phyloP scores from a whole-genome alignment of 2,888 invertebrate species.

The Cryptocephalus primarius region DNA sequence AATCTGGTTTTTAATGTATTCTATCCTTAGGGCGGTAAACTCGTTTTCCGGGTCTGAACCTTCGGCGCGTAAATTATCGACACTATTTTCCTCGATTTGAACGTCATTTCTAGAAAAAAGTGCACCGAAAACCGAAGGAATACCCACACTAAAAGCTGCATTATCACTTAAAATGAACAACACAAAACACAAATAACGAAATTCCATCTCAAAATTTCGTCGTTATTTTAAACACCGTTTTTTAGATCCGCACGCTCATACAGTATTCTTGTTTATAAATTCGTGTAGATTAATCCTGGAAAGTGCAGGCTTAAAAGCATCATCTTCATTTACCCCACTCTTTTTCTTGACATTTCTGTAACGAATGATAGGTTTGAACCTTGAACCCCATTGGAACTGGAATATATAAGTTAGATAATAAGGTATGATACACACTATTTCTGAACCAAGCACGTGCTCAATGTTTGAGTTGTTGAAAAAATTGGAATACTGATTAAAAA shows the following conservation, averaged over 20 bases:
- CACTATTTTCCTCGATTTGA: conserved; percentile 22
- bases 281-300: conserved; percentile 26
- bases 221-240: conserved; percentile 4
- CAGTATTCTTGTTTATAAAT: conserved; percentile 25
- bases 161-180: conserved; percentile 17
- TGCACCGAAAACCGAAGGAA: conserved; percentile 26
- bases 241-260: conserved; percentile 14
- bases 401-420: conserved; percentile 19
- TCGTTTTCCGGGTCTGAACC: conserved; percentile 41
- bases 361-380: conserved; percentile 38
- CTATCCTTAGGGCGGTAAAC: conserved; percentile 59
- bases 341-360: conserved; percentile 33
- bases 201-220: conserved; percentile 3
- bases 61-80: conserved; percentile 15
- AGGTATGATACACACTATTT: conserved; percentile 8
- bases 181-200: conserved; percentile 9
- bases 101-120: conserved; percentile 18
- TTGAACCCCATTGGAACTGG: conserved; percentile 38
- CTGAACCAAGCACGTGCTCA: background rate
- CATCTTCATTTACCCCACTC: conserved; percentile 35
- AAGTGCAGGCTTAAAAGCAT: conserved; percentile 34
- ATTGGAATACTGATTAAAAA: background rate
- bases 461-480: background rate
- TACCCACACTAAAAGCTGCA: conserved; percentile 12
- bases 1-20: conserved; percentile 77